A percentile compares a stretch with the other conserved stretches of the same genome.
These are phyloP conservation scores for Amphimallon solstitiale DNA, from an alignment of 2,888 invertebrate species.

Conservation along the genomic window DNA sequence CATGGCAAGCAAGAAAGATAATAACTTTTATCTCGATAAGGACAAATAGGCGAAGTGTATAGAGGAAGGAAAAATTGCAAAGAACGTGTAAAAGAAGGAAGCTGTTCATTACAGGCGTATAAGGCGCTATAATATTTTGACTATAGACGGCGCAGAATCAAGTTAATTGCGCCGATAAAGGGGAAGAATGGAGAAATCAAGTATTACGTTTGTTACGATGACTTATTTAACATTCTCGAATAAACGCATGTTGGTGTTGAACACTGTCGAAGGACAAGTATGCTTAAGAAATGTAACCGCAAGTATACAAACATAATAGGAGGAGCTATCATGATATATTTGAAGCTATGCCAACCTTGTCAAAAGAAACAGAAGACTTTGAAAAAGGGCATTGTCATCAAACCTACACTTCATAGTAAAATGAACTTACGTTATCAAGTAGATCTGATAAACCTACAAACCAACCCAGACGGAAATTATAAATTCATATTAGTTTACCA, in stretches of 20 bases:
- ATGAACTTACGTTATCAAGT: no score
- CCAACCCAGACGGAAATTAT: no score
- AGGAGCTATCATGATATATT: conserved; percentile 35
- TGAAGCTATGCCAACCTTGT: no score
- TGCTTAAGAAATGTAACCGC: conserved; percentile 34
- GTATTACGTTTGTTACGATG: no score
- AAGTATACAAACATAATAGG: conserved; percentile 42
- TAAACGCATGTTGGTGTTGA: conserved; percentile 40
- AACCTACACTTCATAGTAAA: no score
- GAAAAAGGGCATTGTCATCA: no score
- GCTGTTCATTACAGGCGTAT: no score
- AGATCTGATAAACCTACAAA: conserved; percentile 55
- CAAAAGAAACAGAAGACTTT: no score
- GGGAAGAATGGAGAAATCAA: no score
- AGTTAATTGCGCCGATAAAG: conserved; percentile 18
- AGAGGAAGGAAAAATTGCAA: conserved; percentile 24
- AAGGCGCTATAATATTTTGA: conserved; percentile 21
- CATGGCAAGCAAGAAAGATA: neutral
- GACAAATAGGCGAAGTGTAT: neutral
- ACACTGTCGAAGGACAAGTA: conserved; percentile 41
- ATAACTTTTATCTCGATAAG: no score
- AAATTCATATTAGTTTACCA: no score
- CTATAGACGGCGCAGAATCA: conserved; percentile 18
- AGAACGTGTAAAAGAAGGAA: no score
- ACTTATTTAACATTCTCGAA: conserved; percentile 38